Percentiles rank a stretch among this genome's conserved stretches.
phyloP scores from a whole-genome alignment of 23 tunicate species.

The Ciona savignyi region DNA sequence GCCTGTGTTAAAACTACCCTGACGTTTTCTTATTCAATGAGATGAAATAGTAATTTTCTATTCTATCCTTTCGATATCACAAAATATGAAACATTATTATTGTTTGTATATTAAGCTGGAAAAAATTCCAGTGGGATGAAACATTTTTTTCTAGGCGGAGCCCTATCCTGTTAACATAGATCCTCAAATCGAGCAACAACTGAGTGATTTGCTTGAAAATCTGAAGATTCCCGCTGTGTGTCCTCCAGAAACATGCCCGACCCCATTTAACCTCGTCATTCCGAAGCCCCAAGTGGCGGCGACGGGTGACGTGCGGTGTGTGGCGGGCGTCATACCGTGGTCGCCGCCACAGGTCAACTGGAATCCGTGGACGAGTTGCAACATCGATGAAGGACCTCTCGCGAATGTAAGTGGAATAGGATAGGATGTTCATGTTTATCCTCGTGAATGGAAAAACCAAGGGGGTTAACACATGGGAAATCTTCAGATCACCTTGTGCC shows the following conservation, averaged over 20 bases:
- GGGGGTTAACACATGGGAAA: too few relatives aligned
- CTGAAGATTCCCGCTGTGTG: slow-evolving; percentile 17
- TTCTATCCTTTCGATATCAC: too few relatives aligned
- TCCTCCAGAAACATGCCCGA: slow-evolving; percentile 19
- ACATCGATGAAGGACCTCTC: slow-evolving; percentile 94
- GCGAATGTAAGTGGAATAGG: slow-evolving; percentile 86
- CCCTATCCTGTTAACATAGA: slow-evolving; percentile 44
- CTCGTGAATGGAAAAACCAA: too few relatives aligned
- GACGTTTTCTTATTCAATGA: too few relatives aligned
- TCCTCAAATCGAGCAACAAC: slow-evolving; percentile 29
- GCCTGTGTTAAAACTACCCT: too few relatives aligned
- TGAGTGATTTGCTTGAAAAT: slow-evolving; percentile 13
- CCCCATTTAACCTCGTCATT: slow-evolving; percentile 60
- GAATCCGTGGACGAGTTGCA: slow-evolving; percentile 97
- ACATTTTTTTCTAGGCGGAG: too few relatives aligned
- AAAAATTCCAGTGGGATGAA: too few relatives aligned
- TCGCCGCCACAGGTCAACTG: slow-evolving; percentile 89
- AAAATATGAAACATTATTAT: too few relatives aligned
- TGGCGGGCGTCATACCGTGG: slow-evolving; percentile 85
- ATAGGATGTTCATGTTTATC: too few relatives aligned
- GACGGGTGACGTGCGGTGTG: not conserved
- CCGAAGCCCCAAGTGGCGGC: slow-evolving; percentile 18
- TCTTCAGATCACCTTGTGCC: too few relatives aligned
- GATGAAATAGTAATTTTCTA: too few relatives aligned
- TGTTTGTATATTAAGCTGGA: too few relatives aligned